A percentile compares a stretch with the other conserved stretches of the same genome.
phyloP scores from a whole-genome alignment of 2,888 invertebrate species.

The Lochmaea crataegi region DNA sequence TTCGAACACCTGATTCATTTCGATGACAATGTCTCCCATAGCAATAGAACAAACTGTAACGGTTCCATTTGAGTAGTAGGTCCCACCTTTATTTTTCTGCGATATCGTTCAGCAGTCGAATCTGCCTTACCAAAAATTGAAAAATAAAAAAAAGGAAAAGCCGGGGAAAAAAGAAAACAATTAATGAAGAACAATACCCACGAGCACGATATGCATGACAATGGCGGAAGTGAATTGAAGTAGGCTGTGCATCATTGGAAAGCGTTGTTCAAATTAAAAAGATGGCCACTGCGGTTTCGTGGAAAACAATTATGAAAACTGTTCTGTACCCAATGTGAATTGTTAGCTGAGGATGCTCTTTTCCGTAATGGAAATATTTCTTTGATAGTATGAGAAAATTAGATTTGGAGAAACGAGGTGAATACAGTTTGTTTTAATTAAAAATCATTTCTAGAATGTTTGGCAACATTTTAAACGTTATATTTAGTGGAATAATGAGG shows the following conservation, averaged over 20 bases:
- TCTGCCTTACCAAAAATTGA: constrained; percentile 29
- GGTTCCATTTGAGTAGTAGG: not conserved
- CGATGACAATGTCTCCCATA: no score
- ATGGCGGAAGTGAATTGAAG: constrained; percentile 56
- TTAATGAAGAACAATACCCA: constrained; percentile 57
- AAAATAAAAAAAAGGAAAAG: constrained; percentile 27
- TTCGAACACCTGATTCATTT: no score
- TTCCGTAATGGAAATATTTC: constrained; percentile 42
- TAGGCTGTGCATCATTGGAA: constrained; percentile 53
- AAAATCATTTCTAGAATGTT: not conserved
- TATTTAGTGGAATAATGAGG: no score
- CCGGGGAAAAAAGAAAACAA: constrained; percentile 49
- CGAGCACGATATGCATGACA: constrained; percentile 58
- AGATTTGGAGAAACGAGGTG: not conserved
- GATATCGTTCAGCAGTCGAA: constrained; percentile 20
- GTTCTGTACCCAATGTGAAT: constrained; percentile 38
- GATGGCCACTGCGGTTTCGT: constrained; percentile 54
- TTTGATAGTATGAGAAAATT: constrained; percentile 19
- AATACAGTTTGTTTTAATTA: not conserved
- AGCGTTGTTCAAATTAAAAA: constrained; percentile 59
- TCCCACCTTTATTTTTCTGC: constrained; percentile 18
- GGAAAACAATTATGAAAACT: constrained; percentile 52
- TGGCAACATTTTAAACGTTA: no score
- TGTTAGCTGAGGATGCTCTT: constrained; percentile 27
- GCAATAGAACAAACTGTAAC: not conserved